phyloP scores from a whole-genome alignment of 2,797 vertebrate species.

The Typhlichthys subterraneus region DNA sequence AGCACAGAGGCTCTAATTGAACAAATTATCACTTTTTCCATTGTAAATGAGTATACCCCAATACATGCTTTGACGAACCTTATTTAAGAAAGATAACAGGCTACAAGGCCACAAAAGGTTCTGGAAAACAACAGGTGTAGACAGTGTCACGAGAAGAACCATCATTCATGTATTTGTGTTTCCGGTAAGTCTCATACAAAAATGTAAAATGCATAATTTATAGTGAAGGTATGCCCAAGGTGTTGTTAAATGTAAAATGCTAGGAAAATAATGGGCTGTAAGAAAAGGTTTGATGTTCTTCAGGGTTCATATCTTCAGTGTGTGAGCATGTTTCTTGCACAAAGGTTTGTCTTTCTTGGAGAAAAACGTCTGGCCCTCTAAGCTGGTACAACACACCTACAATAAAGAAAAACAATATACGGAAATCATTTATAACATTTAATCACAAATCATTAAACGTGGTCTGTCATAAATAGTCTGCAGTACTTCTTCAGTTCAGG shows the following conservation, averaged over 20 bases:
- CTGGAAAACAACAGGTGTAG: not conserved
- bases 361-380: constrained; percentile 95
- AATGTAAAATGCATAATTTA: not conserved
- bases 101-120: constrained; percentile 1
- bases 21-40: not conserved
- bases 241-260: too few relatives aligned
- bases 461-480: too few relatives aligned
- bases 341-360: constrained; percentile 97
- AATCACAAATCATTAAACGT: too few relatives aligned
- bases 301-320: constrained; percentile 84
- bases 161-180: not conserved
- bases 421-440: too few relatives aligned
- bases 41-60: not conserved
- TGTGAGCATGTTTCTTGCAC: constrained; percentile 96
- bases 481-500: too few relatives aligned
- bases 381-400: constrained; percentile 90
- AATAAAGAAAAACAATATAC: constrained; percentile 2
- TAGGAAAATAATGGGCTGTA: too few relatives aligned
- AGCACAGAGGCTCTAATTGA: not conserved
- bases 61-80: not conserved
- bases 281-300: not conserved
- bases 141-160: not conserved
- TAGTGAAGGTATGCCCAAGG: not conserved
- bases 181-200: not conserved
- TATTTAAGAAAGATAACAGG: not conserved